These are phyloP conservation scores for Bostrychus sinensis DNA, from an alignment of 2,113 vertebrate species.

Conservation along the genomic window DNA sequence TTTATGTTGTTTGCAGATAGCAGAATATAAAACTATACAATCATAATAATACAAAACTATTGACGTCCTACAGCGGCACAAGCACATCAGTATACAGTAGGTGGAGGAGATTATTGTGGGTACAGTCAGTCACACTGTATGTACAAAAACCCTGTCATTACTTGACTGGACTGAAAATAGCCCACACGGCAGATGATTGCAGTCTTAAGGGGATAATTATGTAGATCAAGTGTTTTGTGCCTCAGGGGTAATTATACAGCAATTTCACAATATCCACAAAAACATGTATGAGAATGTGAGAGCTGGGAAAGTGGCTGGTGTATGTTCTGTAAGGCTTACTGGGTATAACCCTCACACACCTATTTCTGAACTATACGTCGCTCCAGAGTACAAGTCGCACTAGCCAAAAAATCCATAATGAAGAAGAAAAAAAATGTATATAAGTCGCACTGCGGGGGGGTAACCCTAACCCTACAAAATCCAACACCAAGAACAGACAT, in stretches of 20 bases:
- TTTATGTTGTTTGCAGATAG: not conserved
- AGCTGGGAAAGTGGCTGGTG: not conserved
- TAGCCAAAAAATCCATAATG: too few relatives aligned
- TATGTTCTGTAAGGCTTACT: not conserved
- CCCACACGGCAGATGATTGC: conserved; percentile 42
- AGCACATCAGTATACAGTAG: not conserved
- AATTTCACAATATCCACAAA: conserved; percentile 43
- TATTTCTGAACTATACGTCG: too few relatives aligned
- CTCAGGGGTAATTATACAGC: conserved; percentile 49
- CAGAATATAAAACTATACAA: too few relatives aligned
- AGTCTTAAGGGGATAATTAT: conserved; percentile 34
- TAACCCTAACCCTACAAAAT: too few relatives aligned
- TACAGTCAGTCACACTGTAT: not conserved
- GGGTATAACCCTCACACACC: too few relatives aligned
- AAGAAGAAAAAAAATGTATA: too few relatives aligned
- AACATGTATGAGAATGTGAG: not conserved
- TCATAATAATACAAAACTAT: too few relatives aligned
- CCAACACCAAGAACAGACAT: too few relatives aligned
- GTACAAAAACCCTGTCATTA: conserved; percentile 26
- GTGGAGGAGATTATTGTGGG: conserved; percentile 18
- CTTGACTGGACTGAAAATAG: conserved; percentile 32
- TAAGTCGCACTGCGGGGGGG: too few relatives aligned
- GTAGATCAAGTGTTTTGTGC: conserved; percentile 26
- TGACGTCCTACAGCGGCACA: not conserved
- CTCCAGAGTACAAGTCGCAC: too few relatives aligned